Conservation (phyloP, 2,113 vertebrate genomes). For the Lepus americanus region DNA sequence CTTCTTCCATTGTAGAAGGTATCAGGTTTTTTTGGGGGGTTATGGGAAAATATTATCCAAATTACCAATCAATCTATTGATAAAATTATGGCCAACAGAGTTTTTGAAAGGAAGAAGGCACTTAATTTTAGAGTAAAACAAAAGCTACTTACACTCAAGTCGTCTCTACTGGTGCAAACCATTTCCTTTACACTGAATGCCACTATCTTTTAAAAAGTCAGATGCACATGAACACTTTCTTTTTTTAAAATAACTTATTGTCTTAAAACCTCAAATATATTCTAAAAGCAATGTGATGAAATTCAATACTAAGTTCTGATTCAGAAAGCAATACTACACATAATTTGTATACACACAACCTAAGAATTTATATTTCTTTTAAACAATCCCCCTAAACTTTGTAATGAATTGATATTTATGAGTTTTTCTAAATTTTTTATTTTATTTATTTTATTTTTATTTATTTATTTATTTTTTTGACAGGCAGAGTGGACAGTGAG, state of each 20-base stretch:
- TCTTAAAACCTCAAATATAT: conserved; percentile 21
- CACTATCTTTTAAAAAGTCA: not conserved
- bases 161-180: not conserved
- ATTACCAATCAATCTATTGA: not conserved
- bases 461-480: too few relatives aligned
- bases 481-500: too few relatives aligned
- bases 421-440: not conserved
- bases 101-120: conserved; percentile 1
- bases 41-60: not conserved
- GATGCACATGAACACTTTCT: not conserved
- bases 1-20: not conserved
- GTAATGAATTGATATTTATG: not conserved
- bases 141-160: not conserved
- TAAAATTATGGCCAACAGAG: not conserved
- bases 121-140: not conserved
- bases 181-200: conserved; percentile 7
- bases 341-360: not conserved
- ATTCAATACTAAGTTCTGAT: not conserved
- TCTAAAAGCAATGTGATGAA: not conserved
- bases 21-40: conserved; percentile 23
- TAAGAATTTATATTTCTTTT: not conserved
- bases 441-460: too few relatives aligned
- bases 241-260: conserved; percentile 45
- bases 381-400: not conserved
- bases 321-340: not conserved